Base-by-base conservation (phyloP, 64 coral and sea anemone species). In the Dendronephthya gigantea region DNA sequence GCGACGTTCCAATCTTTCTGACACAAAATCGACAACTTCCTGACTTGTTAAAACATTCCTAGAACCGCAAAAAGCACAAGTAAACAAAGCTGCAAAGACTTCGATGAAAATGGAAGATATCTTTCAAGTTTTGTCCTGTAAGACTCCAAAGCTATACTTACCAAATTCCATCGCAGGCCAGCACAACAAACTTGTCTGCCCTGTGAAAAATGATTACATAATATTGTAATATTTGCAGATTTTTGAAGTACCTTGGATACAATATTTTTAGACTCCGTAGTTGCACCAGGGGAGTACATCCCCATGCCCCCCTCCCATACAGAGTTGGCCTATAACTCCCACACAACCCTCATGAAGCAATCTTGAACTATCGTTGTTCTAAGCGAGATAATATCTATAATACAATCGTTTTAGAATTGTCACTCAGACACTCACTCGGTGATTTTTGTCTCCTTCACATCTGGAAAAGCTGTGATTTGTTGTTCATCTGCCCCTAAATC, bases 31-130 rank as follows among this genome's bases (percentile, higher is more conserved):
- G 0, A 98, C 92, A 15, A 93, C 92, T 82, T 98, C 95, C 82
- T 98, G 95, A 84, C 95, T 98, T 16, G 85, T 93, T 82, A 90
- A 90, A 39, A 98, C 95, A 92, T 98, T 98, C 95, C 95, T 98
- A 79, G 25, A 29, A 79, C 27, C 19, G 36, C 11, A 66, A 14
- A 66, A 66, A n/a, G 56, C 5, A 45, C 41, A 45, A 6, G 4
- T 45, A 45, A 45, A 6, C 41, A 45, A 45, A n/a, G n/a, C 30
- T 13, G 0, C 81, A 82, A 58, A 29, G 2, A 52, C 38, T 14
- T 62, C 83, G 55, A 49, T 56, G 50, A 25, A 59, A 19, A 38
- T 30, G 49, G 30, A 84, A 13, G 17, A 15, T 38, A 76, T 76
- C 7, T 35, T 79, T 79, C 3, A 27, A 19, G 16, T 9, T n/a